Evolutionary conservation across 2,888 invertebrate genomes (phyloP).

Genomic region (Suillia variegata): DNA sequence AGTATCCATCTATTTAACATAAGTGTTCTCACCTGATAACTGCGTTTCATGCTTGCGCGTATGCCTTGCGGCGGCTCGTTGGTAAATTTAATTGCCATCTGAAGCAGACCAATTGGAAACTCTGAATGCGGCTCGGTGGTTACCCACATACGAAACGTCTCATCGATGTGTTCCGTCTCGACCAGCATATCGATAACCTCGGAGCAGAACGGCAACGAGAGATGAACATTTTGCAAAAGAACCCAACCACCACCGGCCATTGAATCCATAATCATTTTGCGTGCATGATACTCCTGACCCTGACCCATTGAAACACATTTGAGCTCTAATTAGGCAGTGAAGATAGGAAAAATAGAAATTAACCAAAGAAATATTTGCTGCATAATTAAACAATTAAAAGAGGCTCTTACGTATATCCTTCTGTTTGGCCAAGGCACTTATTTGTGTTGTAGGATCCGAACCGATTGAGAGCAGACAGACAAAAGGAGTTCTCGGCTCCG

Average conservation of each 20-base stretch:
- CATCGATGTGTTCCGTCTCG: constrained; percentile 82
- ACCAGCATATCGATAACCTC: constrained; percentile 89
- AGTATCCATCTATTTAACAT: not conserved
- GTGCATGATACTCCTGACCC: constrained; percentile 88
- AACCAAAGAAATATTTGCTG: constrained; percentile 7
- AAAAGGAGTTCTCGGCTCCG: constrained; percentile 84
- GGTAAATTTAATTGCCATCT: constrained; percentile 96
- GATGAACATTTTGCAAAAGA: constrained; percentile 91
- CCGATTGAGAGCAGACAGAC: constrained; percentile 94
- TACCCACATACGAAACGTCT: constrained; percentile 88
- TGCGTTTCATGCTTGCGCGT: constrained; percentile 89
- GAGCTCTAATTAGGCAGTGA: constrained; percentile 64
- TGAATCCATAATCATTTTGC: constrained; percentile 79
- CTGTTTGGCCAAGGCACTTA: constrained; percentile 82
- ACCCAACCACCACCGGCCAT: constrained; percentile 90
- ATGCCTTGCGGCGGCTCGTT: constrained; percentile 98
- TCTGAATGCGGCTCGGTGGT: constrained; percentile 93
- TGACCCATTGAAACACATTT: constrained; percentile 97
- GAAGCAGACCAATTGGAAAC: constrained; percentile 85
- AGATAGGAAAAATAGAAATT: not conserved
- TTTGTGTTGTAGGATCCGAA: constrained; percentile 96
- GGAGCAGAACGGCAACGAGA: constrained; percentile 92
- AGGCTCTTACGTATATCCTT: constrained; percentile 76
- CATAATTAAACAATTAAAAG: not conserved
- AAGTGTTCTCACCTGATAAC: constrained; percentile 71